Percentiles rank a stretch among this genome's conserved stretches.
phyloP scores from a whole-genome alignment of 2,888 invertebrate species.

The Eubasilissa splendida region DNA sequence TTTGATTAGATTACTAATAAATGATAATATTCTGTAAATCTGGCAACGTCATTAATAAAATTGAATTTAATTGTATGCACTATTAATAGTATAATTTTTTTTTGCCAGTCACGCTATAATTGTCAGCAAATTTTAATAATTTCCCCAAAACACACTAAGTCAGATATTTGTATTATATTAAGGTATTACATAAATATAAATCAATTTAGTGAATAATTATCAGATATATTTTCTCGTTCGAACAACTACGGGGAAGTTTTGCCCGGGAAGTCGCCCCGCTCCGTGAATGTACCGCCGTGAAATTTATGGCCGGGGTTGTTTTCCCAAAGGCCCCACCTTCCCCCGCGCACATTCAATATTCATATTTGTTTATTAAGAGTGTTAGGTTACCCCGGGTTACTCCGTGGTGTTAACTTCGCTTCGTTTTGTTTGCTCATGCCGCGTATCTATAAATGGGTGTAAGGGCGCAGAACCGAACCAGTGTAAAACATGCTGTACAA shows the following conservation, averaged over 20 bases:
- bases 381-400: conserved; percentile 34
- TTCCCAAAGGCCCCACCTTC: conserved; percentile 20
- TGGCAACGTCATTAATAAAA: too few species aligned
- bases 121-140: too few species aligned
- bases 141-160: too few species aligned
- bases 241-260: conserved; percentile 34
- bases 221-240: background rate
- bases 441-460: background rate
- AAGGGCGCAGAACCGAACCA: background rate
- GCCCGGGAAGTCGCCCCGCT: background rate
- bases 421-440: conserved; percentile 8
- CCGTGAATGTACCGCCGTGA: conserved; percentile 37
- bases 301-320: conserved; percentile 37
- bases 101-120: too few species aligned
- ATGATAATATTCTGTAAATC: too few species aligned
- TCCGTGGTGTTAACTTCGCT: conserved; percentile 9
- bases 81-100: too few species aligned
- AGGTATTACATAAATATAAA: background rate
- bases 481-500: background rate
- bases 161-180: too few species aligned
- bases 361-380: conserved; percentile 50
- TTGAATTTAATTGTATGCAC: too few species aligned
- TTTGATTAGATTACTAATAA: too few species aligned
- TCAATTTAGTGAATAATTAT: background rate
- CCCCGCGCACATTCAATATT: conserved; percentile 39